Evolutionary conservation across 2,797 vertebrate species (phyloP), one percentile per base, ranked within the genome.

Genomic region (Pantherophis vulpinus): DNA sequence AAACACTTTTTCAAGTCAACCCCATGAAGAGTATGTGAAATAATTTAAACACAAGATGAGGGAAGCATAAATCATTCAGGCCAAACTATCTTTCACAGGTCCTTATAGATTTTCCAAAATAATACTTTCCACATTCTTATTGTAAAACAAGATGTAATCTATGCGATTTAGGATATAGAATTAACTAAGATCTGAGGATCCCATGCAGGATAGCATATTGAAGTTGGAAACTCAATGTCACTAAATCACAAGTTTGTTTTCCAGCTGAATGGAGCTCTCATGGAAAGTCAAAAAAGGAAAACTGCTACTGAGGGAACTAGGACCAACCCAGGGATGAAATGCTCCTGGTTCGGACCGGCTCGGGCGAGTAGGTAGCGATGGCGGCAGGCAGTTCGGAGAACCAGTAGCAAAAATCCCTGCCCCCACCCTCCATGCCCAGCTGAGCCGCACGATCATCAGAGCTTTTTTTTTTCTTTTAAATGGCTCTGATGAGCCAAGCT

Each of bases 231-330:
- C 13, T 90, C 60, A 61, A 29, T 90, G 79, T 66, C 51, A 56
- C 66, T 60, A 55, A 92, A 23, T 60, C 56, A 89, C 23, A 66
- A 86, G 42, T 66, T 88, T 42, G 51, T 63, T 90, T 93, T 86
- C 79, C 56, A 54, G 10, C 25, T 87, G 51, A 90, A 63, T 23
- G 25, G 27, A 54, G 3, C 23, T 66, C 51, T 93, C 74, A 63
- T 56, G 74, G 55, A 90, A 87, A 59, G n/a, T 55, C 92, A 90
- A 66, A 93, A 93, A 32, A 32, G 74, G n/a, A 70, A 92, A 90
- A 87, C 10, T n/a, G 23, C 79, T 90, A 42, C 59, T 86, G 12
- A 86, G 25, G 27, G 25, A 86, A 74, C 6, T 42, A 56, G 23
- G n/a, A 51, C 37, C 37, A 37, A 37, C 37, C 37, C 37, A 37